Evolutionary conservation across 23 tunicate genomes (phyloP), one percentile per base, ranked within the genome.

Genomic region (Phallusia fumigata): DNA sequence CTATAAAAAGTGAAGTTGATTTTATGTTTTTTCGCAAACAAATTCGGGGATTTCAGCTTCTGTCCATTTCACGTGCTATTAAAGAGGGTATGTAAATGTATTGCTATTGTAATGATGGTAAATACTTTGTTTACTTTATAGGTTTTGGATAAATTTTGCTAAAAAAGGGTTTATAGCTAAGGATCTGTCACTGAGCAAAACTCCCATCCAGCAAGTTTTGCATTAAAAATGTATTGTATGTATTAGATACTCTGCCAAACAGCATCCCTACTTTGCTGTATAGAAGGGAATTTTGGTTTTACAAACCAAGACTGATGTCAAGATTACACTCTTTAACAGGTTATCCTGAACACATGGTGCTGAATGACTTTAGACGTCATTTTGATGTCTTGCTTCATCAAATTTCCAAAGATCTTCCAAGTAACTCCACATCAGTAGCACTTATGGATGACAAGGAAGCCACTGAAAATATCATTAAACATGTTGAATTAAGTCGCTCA

Each of bases 281-380:
- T n/a, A n/a, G n/a, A n/a, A n/a, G n/a, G n/a, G n/a, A n/a, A n/a
- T n/a, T n/a, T n/a, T n/a, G n/a, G 58, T 51, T 51, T 13, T 15
- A 13, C 58, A 51, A 51, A 18, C 18, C 15, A 51, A 51, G 15
- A 51, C 18, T 51, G 18, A 51, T 18, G 18, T 13, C 18, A 13
- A 51, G 18, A 51, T 18, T 51, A 51, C 15, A 51, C 58, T 51
- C 18, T 51, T 58, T 13, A 58, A 51, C 80, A 92, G 97, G 97
- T 45, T 92, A 87, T 51, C 97, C 97, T 36, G 97, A 92, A 36
- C 88, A 92, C 75, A 64, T 92, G 78, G 89, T 84, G 24, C 84
- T 87, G 40, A 83, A 83, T 36, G 97, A 92, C 24, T 92, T 92
- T 53, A 88, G 91, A 35, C 88, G 86, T 11, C 88, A 85, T 73